Evolutionary conservation across 2,113 vertebrate species (phyloP), one percentile per base, ranked within the genome.

Genomic region (Myrmecophaga tridactyla): DNA sequence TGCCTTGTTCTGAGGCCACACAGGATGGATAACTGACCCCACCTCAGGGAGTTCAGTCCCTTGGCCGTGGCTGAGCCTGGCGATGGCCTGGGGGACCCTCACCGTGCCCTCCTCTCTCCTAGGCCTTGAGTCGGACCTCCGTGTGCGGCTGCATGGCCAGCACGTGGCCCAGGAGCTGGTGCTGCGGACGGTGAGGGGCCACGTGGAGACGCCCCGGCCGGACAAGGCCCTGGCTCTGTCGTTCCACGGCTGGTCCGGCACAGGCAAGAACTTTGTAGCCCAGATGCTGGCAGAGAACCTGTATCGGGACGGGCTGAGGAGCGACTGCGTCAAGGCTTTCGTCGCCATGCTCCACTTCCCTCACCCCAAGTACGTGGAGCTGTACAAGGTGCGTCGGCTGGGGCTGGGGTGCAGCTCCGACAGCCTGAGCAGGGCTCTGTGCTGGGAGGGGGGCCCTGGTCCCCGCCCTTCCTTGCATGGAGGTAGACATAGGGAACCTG

Each of bases 211-310:
- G 94, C 98, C 98, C 0, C 97, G 18, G 85, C 98, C 99, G 0
- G 97, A 98, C 95, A 99, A 99, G 96, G 98, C 99, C 0, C 98
- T 99, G 63, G 99, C 98, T 0, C 99, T 99, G 86, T 99, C 99
- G 1, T 99, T 99, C 98, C 99, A 99, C 0, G 99, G 99, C 96
- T 99, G 99, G 99, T 99, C 99, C 0, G 99, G 99, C 80, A 99
- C 99, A 0, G 99, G 99, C 81, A 99, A 99, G 98, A 99, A 99
- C 98, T 99, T 99, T 7, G 99, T 99, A 98, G 99, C 99, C 1
- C 98, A 99, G 65, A 97, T 99, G 95, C 98, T 99, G 62, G 99
- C 99, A 0, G 98, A 99, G 89, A 99, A 99, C 97, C 98, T 99
- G 73, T 99, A 99, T 95, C 98, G 97, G 39, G 99, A 99, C 0